phyloP scores from a whole-genome alignment of 2,888 invertebrate species.

The Drosophila basisetae region DNA sequence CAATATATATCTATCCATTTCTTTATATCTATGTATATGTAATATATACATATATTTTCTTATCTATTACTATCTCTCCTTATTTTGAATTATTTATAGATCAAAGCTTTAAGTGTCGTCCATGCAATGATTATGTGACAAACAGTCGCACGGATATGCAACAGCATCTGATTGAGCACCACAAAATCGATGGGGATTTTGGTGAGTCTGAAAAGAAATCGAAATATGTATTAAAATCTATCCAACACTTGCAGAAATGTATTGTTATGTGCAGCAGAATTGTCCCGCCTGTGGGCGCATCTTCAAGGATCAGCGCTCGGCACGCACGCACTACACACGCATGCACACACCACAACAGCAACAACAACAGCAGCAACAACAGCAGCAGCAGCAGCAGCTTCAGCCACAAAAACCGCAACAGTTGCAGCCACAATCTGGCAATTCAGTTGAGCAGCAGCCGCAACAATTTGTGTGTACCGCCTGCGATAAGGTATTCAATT shows the following conservation, averaged over 20 bases:
- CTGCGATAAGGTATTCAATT: slow-evolving; percentile 73
- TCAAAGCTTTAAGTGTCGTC: slow-evolving; percentile 73
- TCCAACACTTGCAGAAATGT: slow-evolving; percentile 53
- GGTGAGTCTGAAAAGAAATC: slow-evolving; percentile 44
- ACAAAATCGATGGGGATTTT: slow-evolving; percentile 69
- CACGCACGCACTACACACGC: slow-evolving; percentile 72
- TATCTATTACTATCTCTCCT: background rate
- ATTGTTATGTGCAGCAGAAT: slow-evolving; percentile 67
- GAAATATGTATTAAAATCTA: background rate
- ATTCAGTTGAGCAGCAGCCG: background rate
- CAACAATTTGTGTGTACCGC: slow-evolving; percentile 58
- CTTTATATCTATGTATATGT: too few species aligned
- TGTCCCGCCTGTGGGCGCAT: slow-evolving; percentile 74
- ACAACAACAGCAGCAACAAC: slow-evolving; percentile 18
- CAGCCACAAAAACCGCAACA: slow-evolving; percentile 7
- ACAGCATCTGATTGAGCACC: slow-evolving; percentile 69
- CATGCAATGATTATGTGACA: slow-evolving; percentile 66
- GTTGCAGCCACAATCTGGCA: background rate
- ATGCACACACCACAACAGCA: slow-evolving; percentile 60
- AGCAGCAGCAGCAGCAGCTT: slow-evolving; percentile 9
- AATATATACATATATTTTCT: background rate
- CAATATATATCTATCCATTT: background rate
- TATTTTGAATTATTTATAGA: slow-evolving; percentile 33
- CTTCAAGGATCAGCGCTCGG: slow-evolving; percentile 71
- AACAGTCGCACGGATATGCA: slow-evolving; percentile 67